Evolutionary conservation across 2,113 vertebrate genomes (phyloP), one percentile per base, ranked within the genome.

Genomic region (Dromaius novaehollandiae): DNA sequence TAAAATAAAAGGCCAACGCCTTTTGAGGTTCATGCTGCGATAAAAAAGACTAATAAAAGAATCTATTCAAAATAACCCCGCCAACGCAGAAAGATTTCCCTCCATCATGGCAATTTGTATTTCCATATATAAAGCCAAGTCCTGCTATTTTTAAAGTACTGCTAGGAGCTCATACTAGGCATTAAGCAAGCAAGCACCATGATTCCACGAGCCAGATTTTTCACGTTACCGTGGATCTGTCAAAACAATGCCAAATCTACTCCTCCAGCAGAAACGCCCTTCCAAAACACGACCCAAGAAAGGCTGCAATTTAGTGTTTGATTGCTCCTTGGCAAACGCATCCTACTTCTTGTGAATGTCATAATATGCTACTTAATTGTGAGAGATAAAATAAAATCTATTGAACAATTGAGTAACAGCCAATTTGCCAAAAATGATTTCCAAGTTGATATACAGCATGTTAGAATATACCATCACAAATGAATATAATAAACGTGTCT

Each of bases 71-170:
- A 96, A 78, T 78, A 93, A 75, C 42, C 38, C 32, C 19, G 0
- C 80, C 92, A 95, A 90, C 14, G 1, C 64, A 88, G 46, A 66
- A 89, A 66, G 82, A 88, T 91, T 95, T 88, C 56, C 60, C 82
- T 89, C 55, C 64, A 91, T 75, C 8, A 48, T 14, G 13, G 32
- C 64, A 90, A 86, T 82, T 88, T 88, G 36, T 95, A 83, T 95
- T 97, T 96, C 87, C 75, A 73, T 24, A 66, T 66, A 53, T 74
- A 88, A 86, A 91, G 82, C 78, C 91, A 94, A 95, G 89, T 91
- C 84, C 71, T 87, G 50, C 85, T 97, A 81, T 97, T 97, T 97
- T 96, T 93, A 95, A 66, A 74, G 63, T 66, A 55, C 12, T 51
- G 28, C 68, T 88, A 86, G 76, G 85, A 90, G 91, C 53, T 51